Evolutionary conservation across 2,113 vertebrate species (phyloP), one percentile per base, ranked within the genome.

Genomic region (Cynoglossus semilaevis): DNA sequence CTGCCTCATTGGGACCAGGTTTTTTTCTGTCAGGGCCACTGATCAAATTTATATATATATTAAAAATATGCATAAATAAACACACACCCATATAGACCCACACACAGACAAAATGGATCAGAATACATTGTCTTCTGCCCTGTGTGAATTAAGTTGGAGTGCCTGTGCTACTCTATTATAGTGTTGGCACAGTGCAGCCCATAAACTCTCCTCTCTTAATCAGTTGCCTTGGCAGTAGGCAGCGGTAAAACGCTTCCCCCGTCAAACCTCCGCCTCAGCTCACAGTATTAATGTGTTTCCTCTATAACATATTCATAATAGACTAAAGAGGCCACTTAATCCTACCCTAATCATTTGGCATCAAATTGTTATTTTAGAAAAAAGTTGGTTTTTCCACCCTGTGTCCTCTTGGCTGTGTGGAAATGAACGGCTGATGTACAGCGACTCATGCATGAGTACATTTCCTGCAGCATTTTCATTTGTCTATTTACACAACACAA

Each of bases 191-290:
- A n/a, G 54, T 58, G 68, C 56, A 69, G 62, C 74, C 58, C 47
- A 70, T 65, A 84, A 85, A 82, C 76, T 64, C 76, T 64, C 63
- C 51, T 68, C 67, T 46, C 76, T 82, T 70, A 80, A 84, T 87
- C 80, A 81, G 64, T 53, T 62, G 67, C 60, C 51, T 70, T 84
- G 79, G 85, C 77, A 80, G 65, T 19, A 60, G 63, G 58, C 15
- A 48, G 56, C 17, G 15, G 62, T 52, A 70, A 75, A 78, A 82
- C 67, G 41, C 35, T 29, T 57, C 67, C 65, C 43, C 68, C 49
- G 74, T 85, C 60, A 80, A 77, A 67, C 74, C 44, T 16, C 67
- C 74, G 54, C 63, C 64, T 75, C 58, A 57, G 40, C 65, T 58
- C 13, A 2, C 18, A 63, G 62, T 57, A 68, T 85, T 59, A 77